Evolutionary conservation across 2,113 vertebrate genomes (phyloP).

Genomic region (Urocynchramus pylzowi): DNA sequence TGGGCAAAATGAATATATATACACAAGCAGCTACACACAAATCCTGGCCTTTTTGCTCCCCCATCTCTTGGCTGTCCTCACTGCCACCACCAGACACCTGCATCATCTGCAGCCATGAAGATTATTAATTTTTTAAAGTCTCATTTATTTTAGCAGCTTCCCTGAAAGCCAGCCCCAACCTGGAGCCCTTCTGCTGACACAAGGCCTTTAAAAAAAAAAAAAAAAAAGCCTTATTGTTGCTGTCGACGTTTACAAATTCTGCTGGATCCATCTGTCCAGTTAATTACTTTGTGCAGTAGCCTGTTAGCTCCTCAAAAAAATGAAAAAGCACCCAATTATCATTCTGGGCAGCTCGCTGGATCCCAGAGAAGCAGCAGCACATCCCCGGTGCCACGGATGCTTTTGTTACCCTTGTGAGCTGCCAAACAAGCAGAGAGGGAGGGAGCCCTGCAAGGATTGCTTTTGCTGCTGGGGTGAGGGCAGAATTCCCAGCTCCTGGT

Average conservation of each 20-base stretch:
- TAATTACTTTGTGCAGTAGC: constrained; percentile 58
- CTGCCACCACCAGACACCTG: neutral
- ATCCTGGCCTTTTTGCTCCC: neutral
- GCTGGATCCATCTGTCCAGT: constrained; percentile 51
- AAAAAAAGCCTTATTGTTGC: neutral
- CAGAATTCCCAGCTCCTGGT: neutral
- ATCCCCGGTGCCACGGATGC: neutral
- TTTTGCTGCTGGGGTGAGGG: neutral
- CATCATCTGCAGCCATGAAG: neutral
- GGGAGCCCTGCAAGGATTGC: neutral
- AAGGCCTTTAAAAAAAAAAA: neutral
- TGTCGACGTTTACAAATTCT: constrained; percentile 20
- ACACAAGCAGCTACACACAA: neutral
- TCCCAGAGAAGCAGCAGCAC: neutral
- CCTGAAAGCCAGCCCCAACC: neutral
- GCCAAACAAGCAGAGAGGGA: neutral
- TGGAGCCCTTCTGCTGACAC: constrained; percentile 32
- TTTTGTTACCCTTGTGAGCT: neutral
- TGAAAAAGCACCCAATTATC: constrained; percentile 20
- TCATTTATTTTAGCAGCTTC: neutral
- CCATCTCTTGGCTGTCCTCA: neutral
- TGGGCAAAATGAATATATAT: neutral
- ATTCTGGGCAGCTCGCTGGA: constrained; percentile 41
- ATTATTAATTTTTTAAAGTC: neutral
- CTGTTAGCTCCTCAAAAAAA: constrained; percentile 16